These are phyloP conservation scores for Eulacestoma nigropectus DNA, from an alignment of 2,113 vertebrate species.

Conservation along the genomic window DNA sequence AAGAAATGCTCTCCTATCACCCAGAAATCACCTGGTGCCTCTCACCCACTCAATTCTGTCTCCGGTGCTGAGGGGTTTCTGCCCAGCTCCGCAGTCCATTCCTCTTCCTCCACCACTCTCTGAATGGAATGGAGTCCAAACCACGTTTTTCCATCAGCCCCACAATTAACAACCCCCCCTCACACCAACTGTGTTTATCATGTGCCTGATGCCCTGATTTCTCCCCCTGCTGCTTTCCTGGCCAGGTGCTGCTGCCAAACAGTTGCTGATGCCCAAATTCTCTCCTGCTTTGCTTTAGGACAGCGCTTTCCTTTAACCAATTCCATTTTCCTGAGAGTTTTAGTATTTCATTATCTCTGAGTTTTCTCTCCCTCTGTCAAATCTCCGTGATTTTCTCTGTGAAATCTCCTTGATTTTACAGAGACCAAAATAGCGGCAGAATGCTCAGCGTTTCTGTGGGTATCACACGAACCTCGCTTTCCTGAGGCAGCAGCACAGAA, in stretches of 20 bases:
- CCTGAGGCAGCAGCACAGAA: neutral
- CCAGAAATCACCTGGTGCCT: neutral
- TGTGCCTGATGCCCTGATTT: neutral
- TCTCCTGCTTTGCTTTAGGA: neutral
- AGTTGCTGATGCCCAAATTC: neutral
- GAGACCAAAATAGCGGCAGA: neutral
- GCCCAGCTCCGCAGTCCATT: fast-evolving
- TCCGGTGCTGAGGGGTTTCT: neutral
- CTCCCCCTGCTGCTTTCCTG: neutral
- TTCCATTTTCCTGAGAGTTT: neutral
- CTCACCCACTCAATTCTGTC: fast-evolving
- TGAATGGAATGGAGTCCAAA: neutral
- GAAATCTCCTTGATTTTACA: neutral
- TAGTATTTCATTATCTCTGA: neutral
- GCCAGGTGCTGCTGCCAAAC: neutral
- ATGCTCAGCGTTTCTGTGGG: neutral
- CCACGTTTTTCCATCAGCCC: neutral
- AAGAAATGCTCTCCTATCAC: neutral
- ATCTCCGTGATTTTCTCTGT: neutral
- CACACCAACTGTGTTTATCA: neutral
- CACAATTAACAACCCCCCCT: neutral
- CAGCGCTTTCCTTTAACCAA: neutral
- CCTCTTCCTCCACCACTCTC: neutral
- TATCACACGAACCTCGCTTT: neutral
- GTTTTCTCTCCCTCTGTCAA: neutral